Conservation (phyloP, 2,797 vertebrate genomes). For the Ciconia nigra region DNA sequence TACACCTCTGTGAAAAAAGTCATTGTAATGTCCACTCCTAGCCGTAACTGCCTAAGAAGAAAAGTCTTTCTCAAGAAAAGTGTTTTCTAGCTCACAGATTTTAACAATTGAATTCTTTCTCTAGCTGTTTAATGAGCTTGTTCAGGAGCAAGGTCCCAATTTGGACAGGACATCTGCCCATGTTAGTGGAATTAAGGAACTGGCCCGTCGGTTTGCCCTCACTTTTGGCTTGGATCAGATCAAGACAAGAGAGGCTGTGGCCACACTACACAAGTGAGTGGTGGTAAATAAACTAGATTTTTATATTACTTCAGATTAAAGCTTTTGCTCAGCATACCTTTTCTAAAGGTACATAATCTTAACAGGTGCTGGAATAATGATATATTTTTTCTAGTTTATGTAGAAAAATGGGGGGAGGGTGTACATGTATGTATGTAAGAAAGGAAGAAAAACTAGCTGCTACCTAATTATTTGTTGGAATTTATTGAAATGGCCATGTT, state of each 20-base stretch:
- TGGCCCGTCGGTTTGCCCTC: conserved; percentile 96
- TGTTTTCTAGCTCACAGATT: neutral
- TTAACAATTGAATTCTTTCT: conserved; percentile 14
- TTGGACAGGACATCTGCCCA: conserved; percentile 96
- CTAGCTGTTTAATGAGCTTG: conserved; percentile 96
- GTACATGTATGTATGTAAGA: neutral
- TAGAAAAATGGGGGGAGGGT: neutral
- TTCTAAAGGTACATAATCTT: neutral
- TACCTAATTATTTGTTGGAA: neutral
- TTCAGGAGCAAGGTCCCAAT: conserved; percentile 96
- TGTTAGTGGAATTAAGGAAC: conserved; percentile 96
- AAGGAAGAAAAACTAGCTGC: neutral
- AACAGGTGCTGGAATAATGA: neutral
- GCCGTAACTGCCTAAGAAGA: neutral
- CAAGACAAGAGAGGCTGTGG: conserved; percentile 98
- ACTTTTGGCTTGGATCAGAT: conserved; percentile 98
- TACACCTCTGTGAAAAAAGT: neutral
- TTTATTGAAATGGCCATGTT: neutral
- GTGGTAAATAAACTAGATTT: conserved; percentile 51
- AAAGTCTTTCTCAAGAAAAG: neutral
- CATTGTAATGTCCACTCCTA: fast-evolving
- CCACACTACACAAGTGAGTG: conserved; percentile 97
- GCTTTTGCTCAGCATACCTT: neutral
- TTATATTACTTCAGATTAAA: neutral
- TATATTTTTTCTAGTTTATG: fast-evolving